Conservation (phyloP, 2,797 vertebrate genomes). For the Enteromius treurensis region DNA sequence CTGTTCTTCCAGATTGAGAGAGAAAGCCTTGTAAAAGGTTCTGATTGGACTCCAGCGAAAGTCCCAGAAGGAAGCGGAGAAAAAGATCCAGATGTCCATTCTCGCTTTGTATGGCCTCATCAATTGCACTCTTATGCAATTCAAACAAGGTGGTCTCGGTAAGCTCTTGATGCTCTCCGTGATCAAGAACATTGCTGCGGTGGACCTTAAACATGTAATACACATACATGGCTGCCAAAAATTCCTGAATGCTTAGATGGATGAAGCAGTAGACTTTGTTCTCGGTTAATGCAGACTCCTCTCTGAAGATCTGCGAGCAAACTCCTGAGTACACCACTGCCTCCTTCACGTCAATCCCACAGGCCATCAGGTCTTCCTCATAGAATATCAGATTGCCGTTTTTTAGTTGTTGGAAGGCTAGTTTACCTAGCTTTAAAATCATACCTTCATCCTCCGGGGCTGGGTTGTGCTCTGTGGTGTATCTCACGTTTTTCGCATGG, state of each 20-base stretch:
- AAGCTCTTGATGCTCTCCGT: conserved; percentile 16
- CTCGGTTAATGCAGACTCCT: conserved; percentile 47
- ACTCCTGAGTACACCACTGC: conserved; percentile 57
- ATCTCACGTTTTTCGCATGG: conserved; percentile 50
- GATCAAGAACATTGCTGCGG: conserved; percentile 28
- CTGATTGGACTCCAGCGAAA: conserved; percentile 54
- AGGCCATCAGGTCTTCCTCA: conserved; percentile 54
- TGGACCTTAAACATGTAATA: conserved; percentile 47
- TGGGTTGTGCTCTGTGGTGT: conserved; percentile 25
- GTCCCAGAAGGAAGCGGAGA: conserved; percentile 53
- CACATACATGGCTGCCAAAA: conserved; percentile 54
- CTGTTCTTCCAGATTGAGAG: not conserved
- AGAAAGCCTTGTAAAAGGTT: conserved; percentile 40
- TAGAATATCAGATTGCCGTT: conserved; percentile 59
- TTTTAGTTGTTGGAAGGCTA: conserved; percentile 56
- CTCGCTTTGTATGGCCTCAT: conserved; percentile 40
- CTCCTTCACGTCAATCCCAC: conserved; percentile 52
- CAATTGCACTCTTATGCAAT: conserved; percentile 42
- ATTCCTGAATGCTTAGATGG: conserved; percentile 59
- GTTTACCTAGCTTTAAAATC: conserved; percentile 51
- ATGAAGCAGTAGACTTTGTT: conserved; percentile 57
- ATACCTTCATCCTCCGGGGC: conserved; percentile 11
- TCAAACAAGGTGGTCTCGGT: conserved; percentile 24
- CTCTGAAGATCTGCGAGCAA: conserved; percentile 57
- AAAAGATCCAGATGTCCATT: conserved; percentile 55